Evolutionary conservation across 1,140 invertebrate genomes (phyloP).

Genomic region (Aricia agestis): DNA sequence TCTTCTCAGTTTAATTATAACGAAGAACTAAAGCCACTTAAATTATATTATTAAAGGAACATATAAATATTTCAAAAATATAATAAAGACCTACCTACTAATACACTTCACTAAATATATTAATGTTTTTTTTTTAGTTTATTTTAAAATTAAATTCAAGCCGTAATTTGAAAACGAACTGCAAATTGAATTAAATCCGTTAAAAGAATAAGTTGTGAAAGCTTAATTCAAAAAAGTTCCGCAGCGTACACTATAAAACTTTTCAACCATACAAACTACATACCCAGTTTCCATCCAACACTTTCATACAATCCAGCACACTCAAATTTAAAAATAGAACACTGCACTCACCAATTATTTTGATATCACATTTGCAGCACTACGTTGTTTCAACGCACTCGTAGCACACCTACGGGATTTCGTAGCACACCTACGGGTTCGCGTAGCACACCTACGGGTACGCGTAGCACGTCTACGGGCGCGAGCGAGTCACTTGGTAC

Average conservation of each 20-base stretch:
- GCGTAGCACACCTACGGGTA: conserved; percentile 13
- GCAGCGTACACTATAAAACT: not conserved
- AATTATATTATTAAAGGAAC: too few relatives aligned
- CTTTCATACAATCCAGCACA: conserved; percentile 13
- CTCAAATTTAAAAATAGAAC: conserved; percentile 19
- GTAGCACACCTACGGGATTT: conserved; percentile 11
- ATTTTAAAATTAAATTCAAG: too few relatives aligned
- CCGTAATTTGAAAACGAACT: too few relatives aligned
- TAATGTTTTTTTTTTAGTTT: too few relatives aligned
- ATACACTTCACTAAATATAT: too few relatives aligned
- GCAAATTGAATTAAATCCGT: not conserved
- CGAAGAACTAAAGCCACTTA: too few relatives aligned
- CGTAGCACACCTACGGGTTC: conserved; percentile 15
- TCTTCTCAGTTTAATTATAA: too few relatives aligned
- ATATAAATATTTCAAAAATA: too few relatives aligned
- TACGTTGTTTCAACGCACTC: conserved; percentile 20
- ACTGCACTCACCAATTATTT: conserved; percentile 23
- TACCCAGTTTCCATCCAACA: conserved; percentile 20
- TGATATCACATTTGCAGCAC: conserved; percentile 23
- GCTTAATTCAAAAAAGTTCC: not conserved
- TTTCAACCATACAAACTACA: conserved; percentile 11
- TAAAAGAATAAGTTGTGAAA: not conserved
- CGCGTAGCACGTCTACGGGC: conserved; percentile 15
- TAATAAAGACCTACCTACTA: too few relatives aligned
- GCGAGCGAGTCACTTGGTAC: conserved; percentile 17